These are phyloP conservation scores for Formica selysi DNA, from an alignment of 1,140 invertebrate species.

Conservation along the genomic window DNA sequence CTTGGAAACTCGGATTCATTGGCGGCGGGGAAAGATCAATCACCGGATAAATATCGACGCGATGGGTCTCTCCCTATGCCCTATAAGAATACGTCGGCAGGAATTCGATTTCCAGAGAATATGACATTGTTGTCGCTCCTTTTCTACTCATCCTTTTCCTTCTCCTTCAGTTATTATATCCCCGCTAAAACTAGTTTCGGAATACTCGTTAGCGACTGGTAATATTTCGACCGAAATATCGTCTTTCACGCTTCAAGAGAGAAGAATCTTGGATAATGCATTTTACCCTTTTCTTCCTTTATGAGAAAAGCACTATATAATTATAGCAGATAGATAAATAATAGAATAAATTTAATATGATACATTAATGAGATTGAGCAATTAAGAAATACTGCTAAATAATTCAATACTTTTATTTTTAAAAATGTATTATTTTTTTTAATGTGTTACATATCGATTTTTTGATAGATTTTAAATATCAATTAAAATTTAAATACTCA, in stretches of 20 bases:
- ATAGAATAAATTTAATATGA: not conserved
- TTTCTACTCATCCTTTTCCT: not conserved
- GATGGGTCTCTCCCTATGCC: not conserved
- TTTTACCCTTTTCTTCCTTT: not conserved
- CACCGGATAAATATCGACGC: not conserved
- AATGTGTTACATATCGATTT: no score
- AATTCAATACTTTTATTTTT: not conserved
- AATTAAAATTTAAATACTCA: not conserved
- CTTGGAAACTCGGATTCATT: not conserved
- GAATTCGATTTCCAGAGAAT: slow-evolving; percentile 20
- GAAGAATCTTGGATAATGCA: not conserved
- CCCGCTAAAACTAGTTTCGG: not conserved
- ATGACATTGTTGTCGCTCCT: not conserved
- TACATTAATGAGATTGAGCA: not conserved
- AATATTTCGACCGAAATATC: not conserved
- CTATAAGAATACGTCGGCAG: not conserved
- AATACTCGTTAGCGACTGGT: not conserved
- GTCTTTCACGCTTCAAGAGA: not conserved
- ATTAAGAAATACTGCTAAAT: not conserved
- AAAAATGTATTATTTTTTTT: not conserved
- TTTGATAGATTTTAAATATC: no score
- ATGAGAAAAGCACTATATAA: not conserved
- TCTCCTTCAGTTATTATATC: not conserved
- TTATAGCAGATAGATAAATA: not conserved
- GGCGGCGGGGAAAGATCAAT: not conserved